Base-by-base conservation (phyloP, 2,888 invertebrate genomes). In the Melinopterus prodromus region DNA sequence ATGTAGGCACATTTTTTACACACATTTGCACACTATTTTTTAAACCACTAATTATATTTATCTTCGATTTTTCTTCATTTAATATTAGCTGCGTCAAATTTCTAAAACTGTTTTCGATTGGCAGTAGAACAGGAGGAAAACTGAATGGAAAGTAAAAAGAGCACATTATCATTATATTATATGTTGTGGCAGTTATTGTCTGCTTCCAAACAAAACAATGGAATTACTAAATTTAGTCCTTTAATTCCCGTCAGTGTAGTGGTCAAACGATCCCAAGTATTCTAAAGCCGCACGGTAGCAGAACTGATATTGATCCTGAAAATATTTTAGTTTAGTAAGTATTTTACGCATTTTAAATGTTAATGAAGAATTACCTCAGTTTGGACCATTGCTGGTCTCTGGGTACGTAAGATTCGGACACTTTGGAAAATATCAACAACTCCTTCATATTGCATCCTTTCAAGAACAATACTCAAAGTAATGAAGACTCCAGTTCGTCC, bases 401-500 rank as follows among this genome's bases (percentile, higher is more conserved):
- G 99, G 83, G 99, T 99, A 88, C 99, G 94, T 86, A 99, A 92
- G 90, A 99, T 98, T 91, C 99, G 95, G 82, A 99, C 99, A 0
- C 99, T 99, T 91, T 99, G 99, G 94, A 99, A 99, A 87, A 99
- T 96, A 91, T 99, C 99, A 14, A 99, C 96, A 6, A 99, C 98
- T 16, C 98, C 98, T 89, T 99, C 99, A 89, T 98, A 98, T 90
- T 99, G 97, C 98, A 99, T 99, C 84, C 99, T 93, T 90, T 99
- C 99, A 88, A 99, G 91, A 78, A 99, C 98, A 88, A 99, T 98
- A 89, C 98, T 98, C 84, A 99, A 92, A 0, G 99, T 97, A 86
- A 99, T 98, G 90, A 99, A 99, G 81, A 99, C 99, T 70, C 99
- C 99, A 9, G 99, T 99, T 85, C 99, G 94, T 0, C 99, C 99